These are phyloP conservation scores for Ophion ellenae DNA, from an alignment of 2,888 invertebrate species.

Conservation along the genomic window DNA sequence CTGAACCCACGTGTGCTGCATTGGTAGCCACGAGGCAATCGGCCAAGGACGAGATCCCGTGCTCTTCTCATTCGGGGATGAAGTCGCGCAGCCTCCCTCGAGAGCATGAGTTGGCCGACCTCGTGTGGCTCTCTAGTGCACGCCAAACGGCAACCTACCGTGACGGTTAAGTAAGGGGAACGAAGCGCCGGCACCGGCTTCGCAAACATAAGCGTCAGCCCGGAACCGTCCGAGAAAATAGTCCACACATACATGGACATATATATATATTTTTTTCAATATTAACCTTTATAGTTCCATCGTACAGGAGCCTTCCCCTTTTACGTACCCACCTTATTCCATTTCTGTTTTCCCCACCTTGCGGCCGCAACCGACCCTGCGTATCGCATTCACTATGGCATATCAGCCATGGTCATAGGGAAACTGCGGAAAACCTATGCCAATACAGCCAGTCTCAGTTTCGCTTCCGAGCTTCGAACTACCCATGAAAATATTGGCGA, in stretches of 20 bases:
- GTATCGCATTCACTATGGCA: too few species aligned
- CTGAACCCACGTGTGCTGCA: too few species aligned
- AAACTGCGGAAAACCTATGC: too few species aligned
- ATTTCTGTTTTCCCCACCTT: too few species aligned
- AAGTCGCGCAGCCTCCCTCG: conserved; percentile 49
- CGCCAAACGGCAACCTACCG: conserved; percentile 74
- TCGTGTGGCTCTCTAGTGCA: conserved; percentile 46
- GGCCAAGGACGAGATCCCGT: conserved; percentile 37
- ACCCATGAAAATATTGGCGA: too few species aligned
- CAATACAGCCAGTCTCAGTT: too few species aligned
- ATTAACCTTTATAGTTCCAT: too few species aligned
- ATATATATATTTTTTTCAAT: background rate
- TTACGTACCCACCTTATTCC: too few species aligned
- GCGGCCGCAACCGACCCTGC: too few species aligned
- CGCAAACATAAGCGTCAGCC: conserved; percentile 73
- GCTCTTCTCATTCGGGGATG: conserved; percentile 36
- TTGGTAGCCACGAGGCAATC: background rate
- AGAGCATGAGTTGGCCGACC: conserved; percentile 50
- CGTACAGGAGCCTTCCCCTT: too few species aligned
- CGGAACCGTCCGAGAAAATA: conserved; percentile 45
- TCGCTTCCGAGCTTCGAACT: too few species aligned
- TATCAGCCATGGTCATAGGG: too few species aligned
- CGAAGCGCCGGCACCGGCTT: conserved; percentile 72
- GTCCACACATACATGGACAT: background rate
- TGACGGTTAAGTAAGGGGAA: conserved; percentile 80